Base-by-base conservation (phyloP, 2,113 vertebrate genomes). In the Dryoscopus gambensis region DNA sequence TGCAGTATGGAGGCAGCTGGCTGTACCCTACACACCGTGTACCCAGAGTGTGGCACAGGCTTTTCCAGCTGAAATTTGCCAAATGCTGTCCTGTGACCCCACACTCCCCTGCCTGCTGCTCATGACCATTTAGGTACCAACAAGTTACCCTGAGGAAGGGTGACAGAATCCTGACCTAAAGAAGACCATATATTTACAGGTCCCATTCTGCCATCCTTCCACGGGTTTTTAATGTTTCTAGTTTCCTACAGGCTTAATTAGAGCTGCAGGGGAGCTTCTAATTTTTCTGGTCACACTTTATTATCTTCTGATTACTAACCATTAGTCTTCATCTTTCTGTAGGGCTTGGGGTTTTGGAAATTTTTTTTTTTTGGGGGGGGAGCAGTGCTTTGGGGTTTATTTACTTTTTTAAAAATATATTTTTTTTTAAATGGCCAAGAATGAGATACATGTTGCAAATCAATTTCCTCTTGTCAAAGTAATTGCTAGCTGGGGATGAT, bases 221-320 rank as follows among this genome's bases (percentile, higher is more conserved):
- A 7, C 59, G 80, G 47, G 55, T 76, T 83, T 76, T 44, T 49
- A 55, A 76, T 62, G 47, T 42, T 76, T 69, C 63, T 40, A 42
- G 30, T 67, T 89, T 89, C 79, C 47, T 52, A 52, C 68, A 75
- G 44, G 63, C 53, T 92, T 94, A 83, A 93, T 93, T 90, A 84
- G 85, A 94, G 84, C 71, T 88, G 79, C 79, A 74, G 85, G 71
- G 68, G 18, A 93, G 60, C 68, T 90, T 92, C 88, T 92, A 89
- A 96, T 96, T 93, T 93, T 93, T 95, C 80, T 84, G 68, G 76
- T 94, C 85, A 87, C 60, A 78, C 68, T 88, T 94, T 93, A 84
- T 96, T 87, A 81, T 89, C 62, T 56, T 83, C 59, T 76, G 84
- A 95, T 94, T 94, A 85, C 56, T 65, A 90, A 67, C 35, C n/a